A percentile compares a stretch with the other conserved stretches of the same genome.
Conservation (phyloP, 2,113 vertebrate genomes). For the Epinephelus fuscoguttatus region DNA sequence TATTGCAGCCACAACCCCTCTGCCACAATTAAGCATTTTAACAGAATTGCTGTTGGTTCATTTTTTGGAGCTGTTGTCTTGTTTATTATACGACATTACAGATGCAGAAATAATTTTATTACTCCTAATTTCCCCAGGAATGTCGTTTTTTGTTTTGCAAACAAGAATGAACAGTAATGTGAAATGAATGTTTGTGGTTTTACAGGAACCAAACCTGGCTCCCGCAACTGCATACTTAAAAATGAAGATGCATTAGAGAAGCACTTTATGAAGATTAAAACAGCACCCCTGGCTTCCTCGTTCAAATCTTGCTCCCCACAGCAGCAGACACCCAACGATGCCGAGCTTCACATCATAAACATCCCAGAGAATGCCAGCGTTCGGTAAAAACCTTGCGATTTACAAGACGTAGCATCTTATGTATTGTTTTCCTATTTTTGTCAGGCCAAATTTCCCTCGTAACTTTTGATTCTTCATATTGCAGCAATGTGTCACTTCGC, state of each 20-base stretch:
- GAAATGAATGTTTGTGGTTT: conserved; percentile 17
- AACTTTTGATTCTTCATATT: conserved; percentile 28
- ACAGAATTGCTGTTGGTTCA: conserved; percentile 8
- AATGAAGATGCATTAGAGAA: conserved; percentile 64
- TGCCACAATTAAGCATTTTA: neutral
- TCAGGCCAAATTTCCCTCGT: neutral
- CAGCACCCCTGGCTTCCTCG: rapidly evolving
- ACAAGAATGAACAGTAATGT: neutral
- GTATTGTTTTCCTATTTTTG: neutral
- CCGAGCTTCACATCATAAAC: conserved; percentile 82
- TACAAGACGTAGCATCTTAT: neutral
- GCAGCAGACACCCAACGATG: neutral
- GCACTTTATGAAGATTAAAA: conserved; percentile 46
- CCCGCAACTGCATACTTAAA: conserved; percentile 57
- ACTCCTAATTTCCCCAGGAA: neutral
- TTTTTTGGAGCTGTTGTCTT: neutral
- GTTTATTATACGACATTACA: neutral
- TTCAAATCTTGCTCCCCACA: conserved; percentile 67
- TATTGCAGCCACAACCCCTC: neutral
- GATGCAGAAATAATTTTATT: neutral
- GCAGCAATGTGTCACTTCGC: conserved; percentile 75
- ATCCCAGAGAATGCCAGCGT: conserved; percentile 72
- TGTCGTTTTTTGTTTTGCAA: conserved; percentile 1
- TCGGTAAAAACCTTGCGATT: conserved; percentile 69
- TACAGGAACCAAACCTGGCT: conserved; percentile 62